phyloP scores from a whole-genome alignment of 2,113 vertebrate species.

The Podiceps cristatus region DNA sequence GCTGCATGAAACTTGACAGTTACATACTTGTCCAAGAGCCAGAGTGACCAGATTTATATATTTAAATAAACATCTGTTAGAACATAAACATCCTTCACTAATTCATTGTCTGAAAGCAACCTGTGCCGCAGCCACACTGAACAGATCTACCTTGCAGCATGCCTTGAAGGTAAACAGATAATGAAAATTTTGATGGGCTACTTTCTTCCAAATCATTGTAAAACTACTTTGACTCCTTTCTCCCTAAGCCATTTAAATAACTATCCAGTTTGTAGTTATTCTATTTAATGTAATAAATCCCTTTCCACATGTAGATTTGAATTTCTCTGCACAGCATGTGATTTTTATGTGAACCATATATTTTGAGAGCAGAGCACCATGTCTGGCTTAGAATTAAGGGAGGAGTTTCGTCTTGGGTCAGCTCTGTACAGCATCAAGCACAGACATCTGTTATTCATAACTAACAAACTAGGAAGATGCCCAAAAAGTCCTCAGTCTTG shows the following conservation, averaged over 20 bases:
- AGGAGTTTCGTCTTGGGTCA: not conserved
- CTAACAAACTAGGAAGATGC: not conserved
- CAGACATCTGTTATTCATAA: not conserved
- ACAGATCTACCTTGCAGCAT: not conserved
- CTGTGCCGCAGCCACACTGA: not conserved
- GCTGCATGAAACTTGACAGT: not conserved
- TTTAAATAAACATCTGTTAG: not conserved
- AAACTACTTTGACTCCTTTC: not conserved
- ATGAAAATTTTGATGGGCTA: not conserved
- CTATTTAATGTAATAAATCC: not conserved
- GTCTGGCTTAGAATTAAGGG: not conserved
- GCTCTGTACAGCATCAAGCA: not conserved
- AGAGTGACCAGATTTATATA: not conserved
- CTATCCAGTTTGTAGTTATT: not conserved
- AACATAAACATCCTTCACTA: not conserved
- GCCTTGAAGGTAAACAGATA: not conserved
- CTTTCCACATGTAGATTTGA: not conserved
- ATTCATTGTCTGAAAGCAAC: not conserved
- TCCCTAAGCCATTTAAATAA: not conserved
- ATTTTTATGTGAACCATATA: not conserved
- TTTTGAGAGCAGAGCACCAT: not conserved
- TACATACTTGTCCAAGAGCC: not conserved
- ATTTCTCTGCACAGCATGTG: not conserved
- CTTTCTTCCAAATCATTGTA: not conserved
- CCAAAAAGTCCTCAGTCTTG: not conserved